Base-by-base conservation (phyloP, 2,113 vertebrate species). In the Zeus faber region DNA sequence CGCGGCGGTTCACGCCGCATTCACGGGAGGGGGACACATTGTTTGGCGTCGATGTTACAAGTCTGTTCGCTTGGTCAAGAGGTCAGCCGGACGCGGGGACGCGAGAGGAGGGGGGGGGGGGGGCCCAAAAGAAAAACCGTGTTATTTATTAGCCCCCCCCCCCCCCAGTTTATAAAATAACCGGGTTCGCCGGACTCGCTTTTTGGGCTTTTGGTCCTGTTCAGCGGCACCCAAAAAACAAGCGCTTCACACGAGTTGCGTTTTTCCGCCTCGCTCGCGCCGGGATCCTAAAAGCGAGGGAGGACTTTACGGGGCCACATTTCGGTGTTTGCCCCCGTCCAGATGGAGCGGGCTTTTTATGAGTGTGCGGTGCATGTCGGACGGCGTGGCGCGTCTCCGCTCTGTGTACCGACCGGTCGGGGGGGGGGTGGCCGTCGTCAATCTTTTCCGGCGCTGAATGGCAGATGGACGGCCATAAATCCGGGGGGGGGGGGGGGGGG, bases 391-490 rank as follows among this genome's bases (percentile, higher is more conserved):
- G 18, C 66, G 37, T n/a, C 45, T 46, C 24, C 16, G 44, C 52
- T 16, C 66, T 18, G 54, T 49, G 44, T 26, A 54, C 26, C 71
- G 55, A 67, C 72, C 70, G 57, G 29, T 66, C 65, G 25, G 65
- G 62, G 72, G n/a, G n/a, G n/a, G n/a, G n/a, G n/a, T 70, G 72
- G 74, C 59, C 48, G 8, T 66, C 78, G 67, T 79, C 73, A 75
- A 76, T 84, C 79, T 67, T 52, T 29, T 45, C 62, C 35, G 11
- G 6, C 40, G 18, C 17, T 79, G 75, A 76, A 76, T 62, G 65
- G 67, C 47, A 67, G 67, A 83, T 62, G 41, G 79, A 76, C 67
- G 66, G 74, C 72, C 65, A 70, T 80, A 77, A 82, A 83, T n/a
- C n/a, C n/a, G n/a, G n/a, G n/a, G n/a, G n/a, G n/a, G n/a, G n/a